A percentile compares a stretch with the other conserved stretches of the same genome.
phyloP scores from a whole-genome alignment of 1,140 invertebrate genomes.

The Caenorhabditis inopinata region DNA sequence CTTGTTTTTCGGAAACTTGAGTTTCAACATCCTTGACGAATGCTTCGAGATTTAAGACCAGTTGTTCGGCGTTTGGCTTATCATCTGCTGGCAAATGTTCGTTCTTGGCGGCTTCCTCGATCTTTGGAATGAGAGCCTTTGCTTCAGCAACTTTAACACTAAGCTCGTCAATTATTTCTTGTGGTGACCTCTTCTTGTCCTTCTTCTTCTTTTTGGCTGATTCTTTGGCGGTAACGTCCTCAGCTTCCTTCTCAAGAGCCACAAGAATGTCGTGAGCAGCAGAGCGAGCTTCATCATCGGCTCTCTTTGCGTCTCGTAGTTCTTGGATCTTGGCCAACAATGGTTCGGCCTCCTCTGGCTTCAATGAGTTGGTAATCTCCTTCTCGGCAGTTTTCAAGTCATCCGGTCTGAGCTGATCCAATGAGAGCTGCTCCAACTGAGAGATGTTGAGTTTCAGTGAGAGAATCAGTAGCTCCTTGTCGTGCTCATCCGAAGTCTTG shows the following conservation, averaged over 20 bases:
- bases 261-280: constrained; percentile 46
- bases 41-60: no score
- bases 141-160: no score
- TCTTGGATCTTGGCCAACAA: constrained; percentile 23
- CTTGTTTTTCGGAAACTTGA: no score
- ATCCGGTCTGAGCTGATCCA: constrained; percentile 28
- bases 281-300: constrained; percentile 38
- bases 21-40: no score
- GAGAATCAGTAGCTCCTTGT: constrained; percentile 25
- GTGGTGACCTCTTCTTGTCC: no score
- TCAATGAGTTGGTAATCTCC: background rate
- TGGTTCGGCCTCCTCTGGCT: constrained; percentile 27
- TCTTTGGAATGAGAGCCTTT: no score
- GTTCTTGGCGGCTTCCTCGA: no score
- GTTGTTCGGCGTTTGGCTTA: no score
- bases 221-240: background rate
- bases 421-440: constrained; percentile 8
- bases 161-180: no score
- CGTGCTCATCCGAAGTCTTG: constrained; percentile 4
- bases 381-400: background rate
- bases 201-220: no score
- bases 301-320: constrained; percentile 31
- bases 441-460: background rate
- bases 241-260: constrained; percentile 12
- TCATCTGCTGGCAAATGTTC: no score